Evolutionary conservation across 1,140 invertebrate genomes (phyloP).

Genomic region (Brachionus asplanchnoidis): DNA sequence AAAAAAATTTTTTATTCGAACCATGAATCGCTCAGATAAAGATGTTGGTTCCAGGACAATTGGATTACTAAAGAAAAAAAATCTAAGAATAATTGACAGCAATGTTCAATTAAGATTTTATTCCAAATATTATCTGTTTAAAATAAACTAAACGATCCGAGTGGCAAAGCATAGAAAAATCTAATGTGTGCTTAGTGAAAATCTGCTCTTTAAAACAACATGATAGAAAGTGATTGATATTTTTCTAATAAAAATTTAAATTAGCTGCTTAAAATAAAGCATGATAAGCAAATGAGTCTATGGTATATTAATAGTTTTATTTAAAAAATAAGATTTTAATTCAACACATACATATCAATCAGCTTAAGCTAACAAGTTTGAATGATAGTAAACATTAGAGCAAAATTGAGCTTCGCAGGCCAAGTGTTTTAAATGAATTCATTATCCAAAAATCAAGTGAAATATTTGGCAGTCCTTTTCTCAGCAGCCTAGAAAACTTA

Average conservation of each 20-base stretch:
- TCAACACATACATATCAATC: background rate
- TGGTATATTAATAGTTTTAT: background rate
- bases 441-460: background rate
- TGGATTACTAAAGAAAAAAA: background rate
- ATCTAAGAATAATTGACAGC: background rate
- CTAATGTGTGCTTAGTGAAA: background rate
- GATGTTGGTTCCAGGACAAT: no score
- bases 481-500: background rate
- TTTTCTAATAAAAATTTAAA: slow-evolving; percentile 16
- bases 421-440: background rate
- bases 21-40: no score
- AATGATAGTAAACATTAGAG: slow-evolving; percentile 11
- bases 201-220: background rate
- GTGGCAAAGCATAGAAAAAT: background rate
- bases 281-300: slow-evolving; percentile 19
- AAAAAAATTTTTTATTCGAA: background rate
- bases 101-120: background rate
- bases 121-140: background rate
- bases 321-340: slow-evolving; percentile 17
- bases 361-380: slow-evolving; percentile 14
- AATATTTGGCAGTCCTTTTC: background rate
- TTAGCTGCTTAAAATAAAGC: slow-evolving; percentile 1
- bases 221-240: background rate
- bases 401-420: background rate
- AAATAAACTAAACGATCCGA: background rate